Conservation (phyloP, 2,888 invertebrate species). For the Drosophila eohydei region DNA sequence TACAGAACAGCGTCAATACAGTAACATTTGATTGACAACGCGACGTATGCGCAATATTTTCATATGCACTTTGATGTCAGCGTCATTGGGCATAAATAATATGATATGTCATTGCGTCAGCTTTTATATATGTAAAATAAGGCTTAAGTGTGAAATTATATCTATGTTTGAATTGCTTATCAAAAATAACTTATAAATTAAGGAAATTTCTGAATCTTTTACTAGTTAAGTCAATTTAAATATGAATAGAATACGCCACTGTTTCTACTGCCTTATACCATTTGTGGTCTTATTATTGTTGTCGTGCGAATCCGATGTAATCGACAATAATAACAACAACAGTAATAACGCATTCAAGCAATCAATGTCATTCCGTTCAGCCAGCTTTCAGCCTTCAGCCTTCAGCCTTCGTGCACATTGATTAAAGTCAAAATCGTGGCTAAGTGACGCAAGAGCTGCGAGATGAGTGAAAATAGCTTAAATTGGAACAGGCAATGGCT, state of each 20-base stretch:
- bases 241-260: no score
- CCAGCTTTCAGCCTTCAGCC: conserved; percentile 25
- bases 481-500: conserved; percentile 19
- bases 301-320: conserved; percentile 2
- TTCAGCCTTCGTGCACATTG: conserved; percentile 53
- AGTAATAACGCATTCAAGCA: conserved; percentile 18
- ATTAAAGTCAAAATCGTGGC: conserved; percentile 63
- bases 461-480: conserved; percentile 52
- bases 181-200: neutral
- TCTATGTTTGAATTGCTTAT: neutral
- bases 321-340: conserved; percentile 10
- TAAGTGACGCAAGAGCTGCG: conserved; percentile 55
- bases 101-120: conserved; percentile 17
- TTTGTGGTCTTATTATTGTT: neutral
- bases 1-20: conserved; percentile 23
- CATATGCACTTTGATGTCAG: conserved; percentile 10
- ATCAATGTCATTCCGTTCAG: conserved; percentile 29
- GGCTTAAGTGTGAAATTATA: neutral
- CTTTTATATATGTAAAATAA: neutral
- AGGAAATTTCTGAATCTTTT: neutral
- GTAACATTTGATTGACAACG: conserved; percentile 43
- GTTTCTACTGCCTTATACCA: no score
- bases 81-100: conserved; percentile 16
- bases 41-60: conserved; percentile 39
- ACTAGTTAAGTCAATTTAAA: neutral